These are phyloP conservation scores for Psittacula echo DNA, from an alignment of 2,797 vertebrate species.

Conservation along the genomic window DNA sequence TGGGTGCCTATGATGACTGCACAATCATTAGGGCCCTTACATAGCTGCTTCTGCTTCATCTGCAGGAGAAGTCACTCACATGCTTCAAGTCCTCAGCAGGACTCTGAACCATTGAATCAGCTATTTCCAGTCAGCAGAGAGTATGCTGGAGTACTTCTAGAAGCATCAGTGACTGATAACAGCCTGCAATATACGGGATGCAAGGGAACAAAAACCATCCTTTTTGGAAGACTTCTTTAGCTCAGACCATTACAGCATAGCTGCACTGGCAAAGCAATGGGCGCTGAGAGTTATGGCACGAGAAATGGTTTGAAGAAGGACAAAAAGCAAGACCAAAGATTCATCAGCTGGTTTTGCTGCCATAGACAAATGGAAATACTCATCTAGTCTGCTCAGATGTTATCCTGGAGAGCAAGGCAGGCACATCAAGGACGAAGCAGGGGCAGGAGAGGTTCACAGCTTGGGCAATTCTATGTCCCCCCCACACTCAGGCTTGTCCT, in stretches of 20 bases:
- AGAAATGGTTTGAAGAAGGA: not conserved
- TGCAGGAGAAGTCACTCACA: not conserved
- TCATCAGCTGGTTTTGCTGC: not conserved
- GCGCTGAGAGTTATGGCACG: not conserved
- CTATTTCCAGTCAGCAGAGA: not conserved
- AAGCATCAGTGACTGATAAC: fast-evolving
- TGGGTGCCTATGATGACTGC: not conserved
- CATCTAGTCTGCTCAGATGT: too few species aligned
- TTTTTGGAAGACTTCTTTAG: not conserved
- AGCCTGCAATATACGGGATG: fast-evolving
- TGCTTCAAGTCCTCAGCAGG: not conserved
- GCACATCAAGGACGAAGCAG: not conserved
- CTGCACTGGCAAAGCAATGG: not conserved
- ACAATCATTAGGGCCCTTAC: not conserved
- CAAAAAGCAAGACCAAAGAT: not conserved
- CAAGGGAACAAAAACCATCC: not conserved
- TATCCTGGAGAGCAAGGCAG: not conserved
- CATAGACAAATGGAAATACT: not conserved
- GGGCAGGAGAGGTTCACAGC: not conserved
- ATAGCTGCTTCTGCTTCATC: not conserved
- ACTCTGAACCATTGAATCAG: not conserved
- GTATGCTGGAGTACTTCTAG: not conserved
- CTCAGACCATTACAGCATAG: not conserved
- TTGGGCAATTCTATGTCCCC: not conserved
- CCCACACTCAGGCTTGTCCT: fast-evolving